Base-by-base conservation (phyloP, 2,797 vertebrate genomes). In the Arrhamphus sclerolepis region DNA sequence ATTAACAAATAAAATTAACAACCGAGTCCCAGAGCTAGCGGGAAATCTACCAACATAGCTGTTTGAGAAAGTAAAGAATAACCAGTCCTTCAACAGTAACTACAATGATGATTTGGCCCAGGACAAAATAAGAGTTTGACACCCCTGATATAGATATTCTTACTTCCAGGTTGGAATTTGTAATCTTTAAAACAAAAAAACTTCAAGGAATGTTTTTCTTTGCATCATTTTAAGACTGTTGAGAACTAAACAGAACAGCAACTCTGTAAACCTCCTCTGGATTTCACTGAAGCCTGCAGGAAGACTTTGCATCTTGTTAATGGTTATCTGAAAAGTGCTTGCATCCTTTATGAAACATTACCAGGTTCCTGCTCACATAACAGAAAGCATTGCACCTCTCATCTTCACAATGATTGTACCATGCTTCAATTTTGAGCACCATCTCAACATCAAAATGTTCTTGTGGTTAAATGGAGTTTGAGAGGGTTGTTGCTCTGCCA, bases 401-500 rank as follows among this genome's bases (percentile, higher is more conserved):
- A 18, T 29, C 2, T 28, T 16, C 16, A 29, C 24, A 10, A 50
- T 42, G 9, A 14, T 16, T 16, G 16, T 43, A 58, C 16, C 43
- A 1, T 47, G 24, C 43, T 28, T 54, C 11, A 3, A 29, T n/a
- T 16, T 48, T 40, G 21, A 41, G 39, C 21, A 41, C 7, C 20
- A 31, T 28, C 11, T 29, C 19, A 17, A 18, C 9, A 18, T 28
- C 7, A 13, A 8, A 29, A 26, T n/a, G 17, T 47, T 70, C 11
- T 9, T 39, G 8, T n/a, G 16, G 7, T 40, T 34, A 13, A 44
- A 51, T 52, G 2, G 38, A 38, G 19, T 47, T 22, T 10, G 9
- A 29, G 13, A 52, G 66, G 21, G 26, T 48, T 56, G 66, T 24
- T 34, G 2, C 17, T 39, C 65, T 43, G 47, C 59, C 13, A 38